phyloP scores from a whole-genome alignment of 2,888 invertebrate genomes.

The Camponotus fellah region DNA sequence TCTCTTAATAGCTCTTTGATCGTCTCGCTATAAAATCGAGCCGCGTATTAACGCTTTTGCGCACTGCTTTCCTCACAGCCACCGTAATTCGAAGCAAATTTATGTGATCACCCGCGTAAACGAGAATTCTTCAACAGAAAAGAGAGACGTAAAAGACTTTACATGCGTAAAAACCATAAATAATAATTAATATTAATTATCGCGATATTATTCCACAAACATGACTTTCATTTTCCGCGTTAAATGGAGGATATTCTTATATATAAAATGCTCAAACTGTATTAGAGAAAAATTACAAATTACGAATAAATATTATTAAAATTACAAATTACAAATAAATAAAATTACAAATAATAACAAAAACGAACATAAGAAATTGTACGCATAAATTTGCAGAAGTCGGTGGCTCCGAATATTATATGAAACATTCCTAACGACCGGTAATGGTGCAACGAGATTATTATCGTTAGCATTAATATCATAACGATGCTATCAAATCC shows the following conservation, averaged over 20 bases:
- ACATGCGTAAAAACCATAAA: neutral
- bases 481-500: slow-evolving; percentile 33
- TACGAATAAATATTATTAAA: too few relatives aligned
- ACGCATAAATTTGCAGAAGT: slow-evolving; percentile 17
- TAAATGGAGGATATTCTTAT: neutral
- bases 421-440: slow-evolving; percentile 10
- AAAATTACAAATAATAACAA: slow-evolving; percentile 5
- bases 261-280: neutral
- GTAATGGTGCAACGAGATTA: slow-evolving; percentile 11
- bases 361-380: neutral
- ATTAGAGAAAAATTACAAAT: neutral
- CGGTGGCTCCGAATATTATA: neutral
- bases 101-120: slow-evolving; percentile 38
- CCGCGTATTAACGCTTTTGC: slow-evolving; percentile 41
- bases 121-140: neutral
- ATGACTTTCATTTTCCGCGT: neutral
- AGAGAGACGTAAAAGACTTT: neutral
- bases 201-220: neutral
- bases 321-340: neutral
- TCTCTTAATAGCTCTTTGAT: slow-evolving; percentile 50
- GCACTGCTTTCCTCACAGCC: slow-evolving; percentile 35
- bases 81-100: slow-evolving; percentile 38
- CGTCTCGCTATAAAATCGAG: slow-evolving; percentile 45
- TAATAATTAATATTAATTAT: slow-evolving; percentile 9
- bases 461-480: slow-evolving; percentile 31